These are phyloP conservation scores for Oscheius myriophilus DNA, from an alignment of 2,888 invertebrate genomes.

Conservation along the genomic window DNA sequence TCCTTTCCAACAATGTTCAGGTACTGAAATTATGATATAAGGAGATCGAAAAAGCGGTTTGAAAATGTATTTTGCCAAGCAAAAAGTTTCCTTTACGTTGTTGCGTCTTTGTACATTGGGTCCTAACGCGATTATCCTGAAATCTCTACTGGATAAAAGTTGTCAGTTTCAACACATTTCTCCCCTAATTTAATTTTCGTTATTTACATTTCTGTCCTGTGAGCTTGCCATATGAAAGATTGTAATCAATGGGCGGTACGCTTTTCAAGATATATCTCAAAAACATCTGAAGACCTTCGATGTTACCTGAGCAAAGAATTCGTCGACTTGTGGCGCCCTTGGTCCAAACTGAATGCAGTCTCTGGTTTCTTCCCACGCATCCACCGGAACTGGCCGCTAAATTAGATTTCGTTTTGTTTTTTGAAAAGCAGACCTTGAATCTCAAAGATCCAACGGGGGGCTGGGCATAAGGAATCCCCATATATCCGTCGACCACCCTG, in stretches of 20 bases:
- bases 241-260: not conserved
- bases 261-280: too few species aligned
- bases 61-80: too few species aligned
- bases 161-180: too few species aligned
- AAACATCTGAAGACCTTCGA: too few species aligned
- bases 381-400: constrained; percentile 46
- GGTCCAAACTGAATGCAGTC: constrained; percentile 57
- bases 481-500: constrained; percentile 38
- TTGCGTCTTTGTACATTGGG: too few species aligned
- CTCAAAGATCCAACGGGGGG: constrained; percentile 42
- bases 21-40: constrained; percentile 25
- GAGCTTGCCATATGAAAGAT: too few species aligned
- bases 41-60: too few species aligned
- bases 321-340: constrained; percentile 52
- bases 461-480: constrained; percentile 51
- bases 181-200: too few species aligned
- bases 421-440: constrained; percentile 48
- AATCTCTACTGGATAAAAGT: too few species aligned
- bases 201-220: too few species aligned
- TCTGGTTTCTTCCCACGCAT: constrained; percentile 39
- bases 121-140: too few species aligned
- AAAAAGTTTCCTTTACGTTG: too few species aligned
- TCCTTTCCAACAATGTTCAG: constrained; percentile 48
- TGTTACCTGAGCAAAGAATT: constrained; percentile 42
- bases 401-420: constrained; percentile 27